A percentile compares a stretch with the other conserved stretches of the same genome.
Conservation (phyloP, 2,113 vertebrate genomes). For the Corydoras sp. region DNA sequence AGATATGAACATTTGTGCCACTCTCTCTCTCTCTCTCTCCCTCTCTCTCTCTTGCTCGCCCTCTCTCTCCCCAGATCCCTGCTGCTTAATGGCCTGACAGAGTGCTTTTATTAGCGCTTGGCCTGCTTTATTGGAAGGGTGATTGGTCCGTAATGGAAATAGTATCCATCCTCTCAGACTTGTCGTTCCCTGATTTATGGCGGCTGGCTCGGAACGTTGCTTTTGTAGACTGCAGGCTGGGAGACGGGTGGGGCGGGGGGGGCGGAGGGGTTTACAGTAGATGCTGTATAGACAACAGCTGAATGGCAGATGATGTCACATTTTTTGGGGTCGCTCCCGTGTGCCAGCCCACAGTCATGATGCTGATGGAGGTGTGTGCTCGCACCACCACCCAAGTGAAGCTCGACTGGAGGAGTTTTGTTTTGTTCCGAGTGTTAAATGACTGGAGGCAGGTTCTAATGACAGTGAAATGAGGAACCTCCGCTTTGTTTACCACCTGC, state of each 20-base stretch:
- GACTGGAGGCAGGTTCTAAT: no score
- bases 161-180: constrained; percentile 11
- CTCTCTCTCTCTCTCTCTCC: neutral
- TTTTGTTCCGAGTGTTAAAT: no score
- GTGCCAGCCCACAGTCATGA: no score
- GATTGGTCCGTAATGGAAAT: constrained; percentile 27
- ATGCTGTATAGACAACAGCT: neutral
- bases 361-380: no score
- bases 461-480: no score
- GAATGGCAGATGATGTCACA: constrained; percentile 1
- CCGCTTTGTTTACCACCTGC: no score
- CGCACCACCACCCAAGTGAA: no score
- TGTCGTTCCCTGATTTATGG: constrained; percentile 4
- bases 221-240: neutral
- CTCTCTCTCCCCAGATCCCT: neutral
- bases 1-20: constrained; percentile 6
- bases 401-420: no score
- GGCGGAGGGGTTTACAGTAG: neutral
- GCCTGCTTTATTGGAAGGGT: constrained; percentile 8
- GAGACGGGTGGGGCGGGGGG: neutral
- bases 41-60: no score
- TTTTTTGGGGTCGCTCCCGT: neutral
- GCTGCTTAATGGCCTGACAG: constrained; percentile 14
- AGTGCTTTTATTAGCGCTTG: constrained; percentile 15
- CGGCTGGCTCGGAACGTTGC: neutral